Evolutionary conservation across 2,113 vertebrate species (phyloP).

Genomic region (Martes martes): DNA sequence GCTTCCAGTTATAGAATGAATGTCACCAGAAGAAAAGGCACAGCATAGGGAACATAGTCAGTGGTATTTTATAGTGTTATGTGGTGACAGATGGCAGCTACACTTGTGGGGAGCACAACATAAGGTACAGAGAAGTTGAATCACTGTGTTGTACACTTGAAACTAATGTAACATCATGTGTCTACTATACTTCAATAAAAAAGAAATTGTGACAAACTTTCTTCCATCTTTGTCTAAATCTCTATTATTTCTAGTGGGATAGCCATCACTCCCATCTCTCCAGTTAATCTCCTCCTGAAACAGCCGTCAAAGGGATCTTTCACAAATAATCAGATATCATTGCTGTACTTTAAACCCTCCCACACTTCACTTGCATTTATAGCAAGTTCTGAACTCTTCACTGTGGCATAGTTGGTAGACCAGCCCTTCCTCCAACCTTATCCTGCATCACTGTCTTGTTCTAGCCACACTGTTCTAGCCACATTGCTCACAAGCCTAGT

Average conservation of each 20-base stretch:
- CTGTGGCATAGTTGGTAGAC: background rate
- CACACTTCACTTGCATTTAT: background rate
- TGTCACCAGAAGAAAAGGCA: background rate
- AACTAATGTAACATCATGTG: background rate
- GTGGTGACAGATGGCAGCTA: background rate
- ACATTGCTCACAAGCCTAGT: background rate
- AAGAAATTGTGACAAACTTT: background rate
- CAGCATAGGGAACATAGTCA: background rate
- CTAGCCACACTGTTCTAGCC: background rate
- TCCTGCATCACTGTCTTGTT: background rate
- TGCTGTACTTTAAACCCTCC: background rate
- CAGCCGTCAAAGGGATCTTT: background rate
- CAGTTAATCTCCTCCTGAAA: background rate
- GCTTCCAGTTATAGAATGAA: background rate
- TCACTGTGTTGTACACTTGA: background rate
- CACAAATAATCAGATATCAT: background rate
- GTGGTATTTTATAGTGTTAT: background rate
- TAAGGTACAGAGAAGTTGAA: background rate
- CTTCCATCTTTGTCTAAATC: background rate
- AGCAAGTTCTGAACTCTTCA: background rate
- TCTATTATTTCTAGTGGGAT: constrained; percentile 6
- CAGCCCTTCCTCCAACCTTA: background rate
- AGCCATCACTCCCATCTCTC: background rate
- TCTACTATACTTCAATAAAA: background rate
- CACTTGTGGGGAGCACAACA: background rate